Base-by-base conservation (phyloP, 2,113 vertebrate species). In the Muntiacus muntjak region DNA sequence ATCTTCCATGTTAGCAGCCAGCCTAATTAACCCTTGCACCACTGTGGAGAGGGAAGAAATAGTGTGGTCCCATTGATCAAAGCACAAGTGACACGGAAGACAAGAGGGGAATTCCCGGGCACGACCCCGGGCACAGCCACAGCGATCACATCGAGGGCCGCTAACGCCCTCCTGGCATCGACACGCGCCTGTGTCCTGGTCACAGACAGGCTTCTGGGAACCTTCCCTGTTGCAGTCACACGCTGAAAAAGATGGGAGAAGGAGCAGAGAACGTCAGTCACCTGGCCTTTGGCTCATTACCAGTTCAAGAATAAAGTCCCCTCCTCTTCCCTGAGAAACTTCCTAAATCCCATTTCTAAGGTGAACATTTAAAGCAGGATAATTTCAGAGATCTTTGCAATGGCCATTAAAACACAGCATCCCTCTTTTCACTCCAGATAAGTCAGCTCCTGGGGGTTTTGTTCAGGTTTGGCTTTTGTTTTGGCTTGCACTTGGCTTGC, bases 221-320 rank as follows among this genome's bases (percentile, higher is more conserved):
- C 99, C 99, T 82, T 99, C 98, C 21, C 95, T 58, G 94, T 99
- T 98, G 98, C 99, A 99, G 95, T 99, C 94, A n/a, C 99, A 99
- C 0, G 98, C 99, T 99, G 95, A 26, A 97, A 62, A 19, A 83
- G 95, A 87, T 94, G 83, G 86, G 96, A 94, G 17, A 95, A 79
- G 62, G 47, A 76, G 17, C 54, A 87, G 74, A 97, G 60, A 83
- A 54, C 6, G 87, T 96, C 64, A 87, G 87, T 94, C 57, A 55
- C 21, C 6, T 43, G 43, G 33, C 36, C 25, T 81, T 87, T 92
- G n/a, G 74, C 17, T 93, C 26, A 47, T 36, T 55, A 64, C 26
- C 79, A 40, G 23, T 28, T 84, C 60, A 71, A 85, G 50, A 96
- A 57, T 58, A 84, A 97, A 94, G 43, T 16, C 23, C 25, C 64